Base-by-base conservation (phyloP, 2,888 invertebrate species). In the Amphimallon solstitiale region DNA sequence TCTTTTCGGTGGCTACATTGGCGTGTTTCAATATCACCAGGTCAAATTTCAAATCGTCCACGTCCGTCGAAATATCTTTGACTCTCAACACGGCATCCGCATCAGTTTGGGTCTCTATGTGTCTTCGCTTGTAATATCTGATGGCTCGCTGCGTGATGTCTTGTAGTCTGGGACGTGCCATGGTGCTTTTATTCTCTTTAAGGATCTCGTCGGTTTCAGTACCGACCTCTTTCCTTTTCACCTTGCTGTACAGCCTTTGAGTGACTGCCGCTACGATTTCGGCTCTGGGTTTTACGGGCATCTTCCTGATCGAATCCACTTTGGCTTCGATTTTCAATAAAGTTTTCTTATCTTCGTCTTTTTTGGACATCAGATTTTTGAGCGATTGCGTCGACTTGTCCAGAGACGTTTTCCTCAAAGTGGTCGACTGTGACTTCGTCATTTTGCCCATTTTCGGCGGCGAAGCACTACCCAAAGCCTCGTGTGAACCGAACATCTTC, bases 231-330 rank as follows among this genome's bases (percentile, higher is more conserved):
- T 86, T 81, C 83, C 86, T 83, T 82, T 87, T 82, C 77, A 85
- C 79, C 84, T 87, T 88, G 0, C 87, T 85, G 76, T 90, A 91
- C 10, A 91, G 80, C 72, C 90, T 83, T 72, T 88, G 87, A 1
- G 91, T 91, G 1, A 91, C 91, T 0, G 90, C 89, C 2, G 90
- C 89, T 1, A 91, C 89, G 56, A 90, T 90, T 79, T 90, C 88
- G 15, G 90, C 87, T 74, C 90, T 82, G 1, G 80, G 79, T 76
- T 88, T 87, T 43, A 84, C 74, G 1, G 77, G 73, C 9, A 17
- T 19, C 68, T 74, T 78, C 40, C 74, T 73, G 17, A 72, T 74
- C 14, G 76, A 76, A 54, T 77, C 77, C 6, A 78, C 75, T 70
- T 75, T 78, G 9, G 77, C 65, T 68, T 75, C 76, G 14, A 75